Conservation (phyloP, 2,888 invertebrate genomes). For the Liposcelis brunnea region DNA sequence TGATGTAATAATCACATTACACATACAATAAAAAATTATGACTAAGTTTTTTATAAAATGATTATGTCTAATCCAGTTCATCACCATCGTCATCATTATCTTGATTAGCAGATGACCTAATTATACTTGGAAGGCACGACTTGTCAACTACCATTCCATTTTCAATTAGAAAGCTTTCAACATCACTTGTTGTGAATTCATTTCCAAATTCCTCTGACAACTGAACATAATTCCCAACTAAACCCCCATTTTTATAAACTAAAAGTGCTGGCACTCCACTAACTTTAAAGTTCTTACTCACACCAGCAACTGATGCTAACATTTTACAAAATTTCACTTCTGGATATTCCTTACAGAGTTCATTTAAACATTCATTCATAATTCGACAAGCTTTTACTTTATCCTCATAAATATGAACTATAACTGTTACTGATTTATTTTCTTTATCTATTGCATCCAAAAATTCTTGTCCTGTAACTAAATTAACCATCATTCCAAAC, state of each 20-base stretch:
- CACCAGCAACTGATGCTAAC: constrained; percentile 58
- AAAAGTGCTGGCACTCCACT: constrained; percentile 83
- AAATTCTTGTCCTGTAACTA: constrained; percentile 58
- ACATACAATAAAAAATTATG: too few relatives aligned
- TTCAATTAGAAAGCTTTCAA: constrained; percentile 79
- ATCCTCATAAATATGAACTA: constrained; percentile 78
- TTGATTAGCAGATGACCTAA: constrained; percentile 22
- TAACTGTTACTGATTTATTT: constrained; percentile 59
- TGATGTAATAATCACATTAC: too few relatives aligned
- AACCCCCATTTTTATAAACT: constrained; percentile 74
- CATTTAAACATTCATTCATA: constrained; percentile 68
- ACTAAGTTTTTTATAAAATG: constrained; percentile 2
- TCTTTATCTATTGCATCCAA: constrained; percentile 78
- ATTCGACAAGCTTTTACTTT: constrained; percentile 47
- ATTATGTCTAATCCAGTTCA: neutral
- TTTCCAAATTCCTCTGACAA: constrained; percentile 73
- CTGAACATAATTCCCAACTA: constrained; percentile 84
- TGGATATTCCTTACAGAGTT: constrained; percentile 60
- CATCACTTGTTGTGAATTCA: constrained; percentile 78
- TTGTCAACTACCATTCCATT: constrained; percentile 64
- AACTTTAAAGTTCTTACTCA: constrained; percentile 69
- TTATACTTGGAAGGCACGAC: constrained; percentile 34
- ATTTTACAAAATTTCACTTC: constrained; percentile 82
- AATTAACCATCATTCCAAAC: constrained; percentile 60
- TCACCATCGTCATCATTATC: constrained; percentile 23